Evolutionary conservation across 2,888 invertebrate genomes (phyloP), one percentile per base, ranked within the genome.

Genomic region (Girardia tigrina): DNA sequence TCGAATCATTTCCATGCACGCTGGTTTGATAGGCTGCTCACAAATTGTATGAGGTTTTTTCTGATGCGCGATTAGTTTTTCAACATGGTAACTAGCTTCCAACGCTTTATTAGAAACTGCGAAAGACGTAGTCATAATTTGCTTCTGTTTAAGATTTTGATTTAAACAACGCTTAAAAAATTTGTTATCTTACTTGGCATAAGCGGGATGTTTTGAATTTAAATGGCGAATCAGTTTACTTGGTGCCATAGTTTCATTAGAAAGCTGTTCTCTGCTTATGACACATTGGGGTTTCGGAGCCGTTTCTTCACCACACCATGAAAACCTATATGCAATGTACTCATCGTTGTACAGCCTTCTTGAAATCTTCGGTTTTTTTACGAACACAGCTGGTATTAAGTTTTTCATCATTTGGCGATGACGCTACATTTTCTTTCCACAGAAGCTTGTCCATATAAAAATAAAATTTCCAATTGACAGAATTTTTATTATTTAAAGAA

Each of bases 301-400:
- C 2, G 4, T 56, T 56, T 56, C 56, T n/a, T 56, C 56, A 56
- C n/a, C 56, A 56, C 56, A 56, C 56, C 4, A 56, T 20, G 56
- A 56, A 23, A 56, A 56, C 23, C 56, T 2, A 56, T 56, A 56
- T 56, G n/a, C 2, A 16, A 56, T 56, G 56, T 56, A 56, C n/a
- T 56, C n/a, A 20, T 16, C n/a, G n/a, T 56, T 56, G 56, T 56
- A 56, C 23, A 20, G n/a, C 56, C 56, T 56, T 56, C 23, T 56
- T 23, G 23, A n/a, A 56, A 56, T 56, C 56, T 56, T 56, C 23
- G 56, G 56, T n/a, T 56, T 56, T 56, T 56, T 56, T 23, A 56
- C 8, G 23, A 56, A n/a, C n/a, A 56, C 23, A n/a, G n/a, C n/a
- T n/a, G n/a, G n/a, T n/a, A n/a, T n/a, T n/a, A n/a, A n/a, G n/a